Base-by-base conservation (phyloP, 1,140 invertebrate species). In the Drosophila prosaltans region DNA sequence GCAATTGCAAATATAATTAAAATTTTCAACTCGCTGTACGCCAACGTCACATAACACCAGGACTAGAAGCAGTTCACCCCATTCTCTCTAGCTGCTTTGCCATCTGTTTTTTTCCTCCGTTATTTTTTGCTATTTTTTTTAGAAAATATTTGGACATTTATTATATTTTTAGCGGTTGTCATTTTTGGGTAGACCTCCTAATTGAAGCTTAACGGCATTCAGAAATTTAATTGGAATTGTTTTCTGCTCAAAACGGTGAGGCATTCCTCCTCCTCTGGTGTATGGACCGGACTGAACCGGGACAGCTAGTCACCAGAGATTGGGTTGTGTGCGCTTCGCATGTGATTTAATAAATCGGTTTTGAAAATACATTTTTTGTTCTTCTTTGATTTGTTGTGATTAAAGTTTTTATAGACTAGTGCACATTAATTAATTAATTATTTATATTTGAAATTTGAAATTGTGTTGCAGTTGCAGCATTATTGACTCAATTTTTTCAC, bases 1-100 rank as follows among this genome's bases (percentile, higher is more conserved):
- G 84, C 84, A 88, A 88, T 88, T 84, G 84, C 84, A 88, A 88
- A 88, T 88, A 89, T 88, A 88, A 88, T 88, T 88, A 88, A 88
- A 88, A 88, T 88, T 89, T 84, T 77, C 80, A 89, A 78, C 80
- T 89, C 75, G 67, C 83, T 69, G 21, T 51, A 51, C 45, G 21
- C 21, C 45, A 48, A 48, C 16, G 16, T 8, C 45, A 8, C 45
- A 48, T 6, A 48, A 16, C 45, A 21, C 21, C 45, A 51, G 45
- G 21, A 51, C 8, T 21, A 51, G 43, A 6, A 48, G 21, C 45
- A 26, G 45, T 7, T 36, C 32, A 7, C 45, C 51, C 68, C 24
- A 69, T 65, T 66, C 66, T 16, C 45, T 32, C 26, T 28, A 6
- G 30, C 39, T 28, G 11, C 11, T 28, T 36, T 51, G 9, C 45